phyloP scores from a whole-genome alignment of 2,113 vertebrate genomes.

The Corapipo altera region DNA sequence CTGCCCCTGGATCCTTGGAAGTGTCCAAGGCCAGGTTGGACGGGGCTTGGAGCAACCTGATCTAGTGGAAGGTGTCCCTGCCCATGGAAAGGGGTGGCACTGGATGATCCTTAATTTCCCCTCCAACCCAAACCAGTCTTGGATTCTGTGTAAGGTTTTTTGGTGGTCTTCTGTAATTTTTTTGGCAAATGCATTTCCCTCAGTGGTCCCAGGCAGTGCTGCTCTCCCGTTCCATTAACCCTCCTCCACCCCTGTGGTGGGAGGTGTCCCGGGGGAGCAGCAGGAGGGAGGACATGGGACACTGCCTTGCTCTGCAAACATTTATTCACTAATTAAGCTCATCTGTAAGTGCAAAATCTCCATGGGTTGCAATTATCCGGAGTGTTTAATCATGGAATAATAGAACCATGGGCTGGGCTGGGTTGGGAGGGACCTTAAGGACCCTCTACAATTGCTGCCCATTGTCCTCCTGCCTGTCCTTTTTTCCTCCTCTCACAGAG shows the following conservation, averaged over 20 bases:
- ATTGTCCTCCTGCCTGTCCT: not conserved
- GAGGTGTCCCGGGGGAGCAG: not conserved
- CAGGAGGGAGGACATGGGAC: accelerated
- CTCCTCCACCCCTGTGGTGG: not conserved
- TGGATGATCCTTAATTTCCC: accelerated
- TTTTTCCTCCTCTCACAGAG: not conserved
- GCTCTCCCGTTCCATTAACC: accelerated
- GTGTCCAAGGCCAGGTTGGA: not conserved
- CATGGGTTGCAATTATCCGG: accelerated
- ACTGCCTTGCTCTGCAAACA: not conserved
- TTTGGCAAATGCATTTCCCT: not conserved
- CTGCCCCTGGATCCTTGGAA: not conserved
- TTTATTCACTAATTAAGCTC: not conserved
- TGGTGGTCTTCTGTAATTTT: accelerated
- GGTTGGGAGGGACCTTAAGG: not conserved
- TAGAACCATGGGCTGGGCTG: accelerated
- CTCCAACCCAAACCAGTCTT: not conserved
- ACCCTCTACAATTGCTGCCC: accelerated
- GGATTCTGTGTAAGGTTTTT: accelerated
- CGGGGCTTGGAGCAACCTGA: not conserved
- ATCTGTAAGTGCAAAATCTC: not conserved
- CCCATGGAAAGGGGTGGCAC: not conserved
- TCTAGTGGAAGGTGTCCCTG: not conserved
- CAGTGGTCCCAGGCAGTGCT: no score
- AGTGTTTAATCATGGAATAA: accelerated